Evolutionary conservation across 2,113 vertebrate genomes (phyloP), one percentile per base, ranked within the genome.

Genomic region (Spheniscus mendiculus): DNA sequence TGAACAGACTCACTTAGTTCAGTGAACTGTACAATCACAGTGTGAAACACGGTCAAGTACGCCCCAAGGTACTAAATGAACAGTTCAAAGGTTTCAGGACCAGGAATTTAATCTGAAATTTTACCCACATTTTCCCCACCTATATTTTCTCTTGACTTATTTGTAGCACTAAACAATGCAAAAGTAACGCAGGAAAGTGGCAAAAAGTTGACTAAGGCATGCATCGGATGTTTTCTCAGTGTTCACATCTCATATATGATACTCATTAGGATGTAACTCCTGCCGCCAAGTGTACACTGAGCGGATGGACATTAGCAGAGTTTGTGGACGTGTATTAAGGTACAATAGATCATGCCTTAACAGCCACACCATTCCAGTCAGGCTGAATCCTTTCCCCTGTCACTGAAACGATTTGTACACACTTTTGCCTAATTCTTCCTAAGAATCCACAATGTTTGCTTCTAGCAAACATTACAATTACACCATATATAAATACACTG

Each of bases 1-100:
- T 7, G 21, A 61, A 36, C 55, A 34, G 49, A 70, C 20, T 30
- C 13, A 18, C 42, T 58, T n/a, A 26, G 47, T 77, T 77, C 55
- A 77, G 13, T 11, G 23, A 77, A 69, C 20, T n/a, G 47, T n/a
- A 42, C 16, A 42, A 49, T 15, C 55, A 61, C 55, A 23, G 29
- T 0, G 1, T 11, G n/a, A 77, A 88, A 80, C 15, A 72, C 0
- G 0, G 61, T 52, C 70, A 94, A 67, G 34, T 49, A 50, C 55
- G 55, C 16, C 34, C 30, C 38, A 84, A 44, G 16, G 52, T 38
- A 82, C 36, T 72, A 74, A 42, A 62, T 4, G 16, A 80, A 74
- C 45, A 83, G 42, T 36, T 47, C 22, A 32, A 55, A 79, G 32
- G 36, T 72, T 72, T 56, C 34, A 58, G 42, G 22, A 87, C 0